Conservation (phyloP, 2,888 invertebrate species). For the Limnephilus rhombicus region DNA sequence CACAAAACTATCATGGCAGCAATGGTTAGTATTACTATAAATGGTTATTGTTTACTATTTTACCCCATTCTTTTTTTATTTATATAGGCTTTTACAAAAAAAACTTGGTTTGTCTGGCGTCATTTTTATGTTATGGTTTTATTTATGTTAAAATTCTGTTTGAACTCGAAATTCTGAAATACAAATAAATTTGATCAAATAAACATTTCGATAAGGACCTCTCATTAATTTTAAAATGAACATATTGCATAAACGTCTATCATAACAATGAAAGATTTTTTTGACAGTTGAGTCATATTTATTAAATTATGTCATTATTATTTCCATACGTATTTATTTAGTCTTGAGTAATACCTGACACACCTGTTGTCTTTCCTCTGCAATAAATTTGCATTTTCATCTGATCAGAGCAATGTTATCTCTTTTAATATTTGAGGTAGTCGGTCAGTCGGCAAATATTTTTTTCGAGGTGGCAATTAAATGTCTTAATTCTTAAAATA, state of each 20-base stretch:
- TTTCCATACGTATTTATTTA: not conserved
- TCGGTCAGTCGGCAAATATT: not conserved
- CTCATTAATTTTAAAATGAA: not conserved
- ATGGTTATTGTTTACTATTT: not conserved
- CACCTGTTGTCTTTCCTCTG: not conserved
- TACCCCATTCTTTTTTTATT: not conserved
- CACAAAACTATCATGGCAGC: slow-evolving; percentile 44
- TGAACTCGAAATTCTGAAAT: not conserved
- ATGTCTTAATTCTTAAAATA: not conserved
- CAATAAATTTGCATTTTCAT: not conserved
- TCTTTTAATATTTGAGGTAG: not conserved
- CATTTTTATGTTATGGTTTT: not conserved
- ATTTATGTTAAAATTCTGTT: not conserved
- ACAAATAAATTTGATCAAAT: not conserved
- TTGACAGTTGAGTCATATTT: slow-evolving; percentile 9
- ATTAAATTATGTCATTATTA: not conserved
- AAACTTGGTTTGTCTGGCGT: not conserved
- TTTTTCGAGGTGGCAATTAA: not conserved
- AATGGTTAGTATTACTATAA: slow-evolving; percentile 36
- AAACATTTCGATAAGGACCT: not conserved
- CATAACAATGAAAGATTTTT: not conserved
- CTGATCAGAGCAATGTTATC: not conserved
- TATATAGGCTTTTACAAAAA: not conserved
- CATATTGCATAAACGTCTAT: not conserved
- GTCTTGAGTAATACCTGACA: not conserved